Evolutionary conservation across 1,140 invertebrate species (phyloP), one percentile per base, ranked within the genome.

Genomic region (Drosophila micromelanica): DNA sequence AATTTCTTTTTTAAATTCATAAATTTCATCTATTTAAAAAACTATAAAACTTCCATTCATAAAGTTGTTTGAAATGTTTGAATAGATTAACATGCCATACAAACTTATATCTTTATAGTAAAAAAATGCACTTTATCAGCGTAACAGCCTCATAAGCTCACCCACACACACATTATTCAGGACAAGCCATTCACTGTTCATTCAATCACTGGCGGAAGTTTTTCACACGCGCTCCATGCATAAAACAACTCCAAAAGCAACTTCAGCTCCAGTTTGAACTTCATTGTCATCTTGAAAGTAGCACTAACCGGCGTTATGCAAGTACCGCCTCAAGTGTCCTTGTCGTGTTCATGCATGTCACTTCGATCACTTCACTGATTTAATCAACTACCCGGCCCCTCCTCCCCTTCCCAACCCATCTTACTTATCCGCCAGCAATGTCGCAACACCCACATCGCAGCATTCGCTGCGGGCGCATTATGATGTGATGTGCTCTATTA

Each of bases 401-500:
- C 11, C 35, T n/a, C 27, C 51, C 32, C 27, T 2, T 7, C 8
- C n/a, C 7, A 4, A 3, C 37, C 13, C 2, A 3, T 23, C 4
- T 15, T 5, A 11, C 11, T n/a, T 0, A 20, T 7, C 32, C 3
- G 12, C 46, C 15, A 23, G 20, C 20, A 23, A 23, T 23, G 20
- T 23, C 20, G 20, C 20, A 20, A 20, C 20, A 9, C 35, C 13
- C n/a, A 40, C 54, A 61, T 60, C 40, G 40, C 49, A 63, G 71
- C 48, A 70, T 51, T 45, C 67, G 61, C 67, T 76, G 73, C 73
- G 67, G 73, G 67, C 76, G 72, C 72, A 71, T 76, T 67, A 78
- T 76, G 76, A 76, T 76, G 73, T 78, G 76, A 76, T 76, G 76
- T 76, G 68, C 76, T 79, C 77, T 79, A 79, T 79, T 79, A 79